Percentiles rank a stretch among this genome's conserved stretches.
These are phyloP conservation scores for Ctenicera cuprea DNA, from an alignment of 2,888 invertebrate genomes.

Conservation along the genomic window DNA sequence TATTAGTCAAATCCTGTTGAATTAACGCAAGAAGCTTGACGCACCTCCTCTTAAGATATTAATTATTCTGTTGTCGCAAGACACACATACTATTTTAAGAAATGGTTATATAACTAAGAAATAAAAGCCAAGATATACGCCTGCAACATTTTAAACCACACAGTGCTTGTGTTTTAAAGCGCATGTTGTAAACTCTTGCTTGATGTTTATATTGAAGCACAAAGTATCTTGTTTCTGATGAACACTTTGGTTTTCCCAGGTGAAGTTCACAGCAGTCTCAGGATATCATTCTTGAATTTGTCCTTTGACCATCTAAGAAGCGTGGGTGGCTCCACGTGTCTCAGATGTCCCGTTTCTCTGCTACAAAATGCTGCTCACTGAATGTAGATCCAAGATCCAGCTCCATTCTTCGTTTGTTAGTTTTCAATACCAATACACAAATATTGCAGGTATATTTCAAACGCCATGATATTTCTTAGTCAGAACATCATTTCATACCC, in stretches of 20 bases:
- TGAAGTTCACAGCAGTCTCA: neutral
- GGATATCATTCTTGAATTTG: no score
- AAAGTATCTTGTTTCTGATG: constrained; percentile 15
- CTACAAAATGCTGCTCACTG: neutral
- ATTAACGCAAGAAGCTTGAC: constrained; percentile 26
- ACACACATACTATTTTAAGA: constrained; percentile 6
- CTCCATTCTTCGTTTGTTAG: neutral
- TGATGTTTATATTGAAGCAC: neutral
- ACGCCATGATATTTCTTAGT: constrained; percentile 34
- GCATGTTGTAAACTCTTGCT: neutral
- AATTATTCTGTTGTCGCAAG: constrained; percentile 8
- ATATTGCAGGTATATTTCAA: constrained; percentile 41
- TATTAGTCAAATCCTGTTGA: neutral
- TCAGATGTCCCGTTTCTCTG: neutral
- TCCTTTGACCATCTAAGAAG: no score
- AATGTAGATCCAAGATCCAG: neutral
- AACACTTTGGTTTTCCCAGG: neutral
- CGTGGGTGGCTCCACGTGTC: no score
- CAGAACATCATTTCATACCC: constrained; percentile 16
- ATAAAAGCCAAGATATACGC: constrained; percentile 16
- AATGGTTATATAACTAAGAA: constrained; percentile 28
- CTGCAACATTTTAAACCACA: constrained; percentile 28
- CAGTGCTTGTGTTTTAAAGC: neutral
- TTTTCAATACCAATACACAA: neutral
- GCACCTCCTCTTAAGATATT: constrained; percentile 18